These are phyloP conservation scores for Globodera rostochiensis DNA, from an alignment of 1,140 invertebrate species.

Conservation along the genomic window DNA sequence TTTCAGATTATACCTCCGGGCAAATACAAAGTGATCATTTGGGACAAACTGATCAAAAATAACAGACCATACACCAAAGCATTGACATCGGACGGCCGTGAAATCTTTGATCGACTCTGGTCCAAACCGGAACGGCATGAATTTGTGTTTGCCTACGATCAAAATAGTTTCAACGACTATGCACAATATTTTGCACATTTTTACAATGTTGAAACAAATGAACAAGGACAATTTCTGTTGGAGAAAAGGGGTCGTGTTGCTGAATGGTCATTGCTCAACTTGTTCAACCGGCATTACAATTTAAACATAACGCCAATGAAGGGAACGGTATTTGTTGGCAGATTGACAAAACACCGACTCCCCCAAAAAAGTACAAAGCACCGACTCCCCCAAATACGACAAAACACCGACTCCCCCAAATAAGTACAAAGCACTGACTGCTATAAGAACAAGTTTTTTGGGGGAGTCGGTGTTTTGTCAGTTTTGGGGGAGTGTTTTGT, in stretches of 20 bases:
- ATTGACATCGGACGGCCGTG: neutral
- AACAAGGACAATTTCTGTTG: neutral
- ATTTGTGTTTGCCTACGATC: neutral
- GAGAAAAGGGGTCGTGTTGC: neutral
- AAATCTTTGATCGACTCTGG: neutral
- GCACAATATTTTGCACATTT: neutral
- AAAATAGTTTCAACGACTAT: neutral
- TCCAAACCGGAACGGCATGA: neutral
- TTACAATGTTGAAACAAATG: neutral
- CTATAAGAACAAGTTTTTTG: no score
- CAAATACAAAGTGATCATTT: conserved; percentile 6
- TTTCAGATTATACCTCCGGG: neutral
- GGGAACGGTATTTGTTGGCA: neutral
- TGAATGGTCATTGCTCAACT: neutral
- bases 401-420: no score
- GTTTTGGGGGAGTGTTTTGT: no score
- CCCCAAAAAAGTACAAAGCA: no score
- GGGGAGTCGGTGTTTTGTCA: no score
- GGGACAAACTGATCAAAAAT: neutral
- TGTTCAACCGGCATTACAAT: neutral
- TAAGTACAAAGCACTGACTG: no score
- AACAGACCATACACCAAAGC: neutral
- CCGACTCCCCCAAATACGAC: no score
- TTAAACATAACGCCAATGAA: neutral
- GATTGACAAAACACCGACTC: no score